Evolutionary conservation across 2,797 vertebrate species (phyloP).

Genomic region (Chrysocyon brachyurus): DNA sequence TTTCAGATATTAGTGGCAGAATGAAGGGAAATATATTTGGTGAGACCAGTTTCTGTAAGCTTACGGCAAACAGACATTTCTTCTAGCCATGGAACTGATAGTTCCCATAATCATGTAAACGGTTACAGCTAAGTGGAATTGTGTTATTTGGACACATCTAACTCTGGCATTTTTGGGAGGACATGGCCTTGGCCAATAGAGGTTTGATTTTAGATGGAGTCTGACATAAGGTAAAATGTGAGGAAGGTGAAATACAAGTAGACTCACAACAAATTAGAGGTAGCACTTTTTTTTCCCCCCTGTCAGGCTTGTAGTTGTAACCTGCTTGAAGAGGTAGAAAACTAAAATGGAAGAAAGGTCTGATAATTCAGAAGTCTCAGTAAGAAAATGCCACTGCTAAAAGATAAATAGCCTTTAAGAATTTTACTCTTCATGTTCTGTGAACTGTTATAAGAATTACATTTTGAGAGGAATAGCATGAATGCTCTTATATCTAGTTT

Average conservation of each 20-base stretch:
- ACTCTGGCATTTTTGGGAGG: slow-evolving; percentile 31
- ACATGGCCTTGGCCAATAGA: not conserved
- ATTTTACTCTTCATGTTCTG: slow-evolving; percentile 60
- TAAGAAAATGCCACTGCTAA: slow-evolving; percentile 70
- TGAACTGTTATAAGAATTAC: slow-evolving; percentile 61
- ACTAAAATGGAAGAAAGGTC: slow-evolving; percentile 70
- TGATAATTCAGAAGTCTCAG: slow-evolving; percentile 54
- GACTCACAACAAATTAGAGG: slow-evolving; percentile 44
- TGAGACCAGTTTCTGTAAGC: not conserved
- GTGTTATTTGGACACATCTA: slow-evolving; percentile 26
- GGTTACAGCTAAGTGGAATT: not conserved
- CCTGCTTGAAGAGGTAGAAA: slow-evolving; percentile 73
- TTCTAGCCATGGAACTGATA: not conserved
- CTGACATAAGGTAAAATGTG: slow-evolving; percentile 58
- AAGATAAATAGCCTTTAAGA: slow-evolving; percentile 64
- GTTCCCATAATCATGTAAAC: not conserved
- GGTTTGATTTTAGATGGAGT: slow-evolving; percentile 67
- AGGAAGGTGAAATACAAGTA: slow-evolving; percentile 56
- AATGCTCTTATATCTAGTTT: not conserved
- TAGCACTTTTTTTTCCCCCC: not conserved
- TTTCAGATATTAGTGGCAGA: not conserved
- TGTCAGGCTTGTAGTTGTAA: slow-evolving; percentile 64
- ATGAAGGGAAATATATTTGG: not conserved
- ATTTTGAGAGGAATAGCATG: slow-evolving; percentile 35
- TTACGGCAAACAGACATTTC: not conserved